Evolutionary conservation across 2,113 vertebrate genomes (phyloP), one percentile per base, ranked within the genome.

Genomic region (Sinocyclocheilus grahami): DNA sequence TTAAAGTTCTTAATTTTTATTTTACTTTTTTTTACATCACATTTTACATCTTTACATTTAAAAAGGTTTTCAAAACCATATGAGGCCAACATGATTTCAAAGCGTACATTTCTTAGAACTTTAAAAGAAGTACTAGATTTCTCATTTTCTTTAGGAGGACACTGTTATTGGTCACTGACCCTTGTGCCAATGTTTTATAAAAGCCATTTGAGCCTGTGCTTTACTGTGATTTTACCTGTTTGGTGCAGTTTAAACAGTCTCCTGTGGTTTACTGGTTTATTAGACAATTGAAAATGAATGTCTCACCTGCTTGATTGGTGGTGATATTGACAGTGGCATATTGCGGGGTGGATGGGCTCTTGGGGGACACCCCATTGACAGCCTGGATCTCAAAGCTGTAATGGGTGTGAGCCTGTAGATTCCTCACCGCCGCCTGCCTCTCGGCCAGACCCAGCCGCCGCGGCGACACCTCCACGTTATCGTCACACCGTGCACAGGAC

Each of bases 351-450:
- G 93, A 87, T 51, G 96, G 95, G 89, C 95, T 98, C 90, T 98
- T 99, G 94, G 87, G 96, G 0, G 98, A 99, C 30, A 99, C 97
- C 0, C 98, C 97, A 0, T 99, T 99, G 88, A 99, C 98, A 0
- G 97, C 98, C 91, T 99, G 98, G 90, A 99, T 96, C 95, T 99
- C 98, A 0, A 99, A 99, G 89, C 97, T 98, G 92, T 99, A 99
- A 91, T 96, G 97, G 0, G 98, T 99, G 93, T 99, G 98, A 24
- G 98, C 98, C 94, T 98, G 95, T 88, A 99, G 96, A 82, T 98
- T 98, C 93, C 97, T 96, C 92, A 99, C 95, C 86, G 97, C 97
- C 85, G 99, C 97, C 87, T 93, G 96, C 84, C 94, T 94, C 91
- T 97, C 96, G 0, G 96, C 95, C 90, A 99, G 95, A 86, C 98